Conservation (phyloP, 2,113 vertebrate species). For the Papio anubis region DNA sequence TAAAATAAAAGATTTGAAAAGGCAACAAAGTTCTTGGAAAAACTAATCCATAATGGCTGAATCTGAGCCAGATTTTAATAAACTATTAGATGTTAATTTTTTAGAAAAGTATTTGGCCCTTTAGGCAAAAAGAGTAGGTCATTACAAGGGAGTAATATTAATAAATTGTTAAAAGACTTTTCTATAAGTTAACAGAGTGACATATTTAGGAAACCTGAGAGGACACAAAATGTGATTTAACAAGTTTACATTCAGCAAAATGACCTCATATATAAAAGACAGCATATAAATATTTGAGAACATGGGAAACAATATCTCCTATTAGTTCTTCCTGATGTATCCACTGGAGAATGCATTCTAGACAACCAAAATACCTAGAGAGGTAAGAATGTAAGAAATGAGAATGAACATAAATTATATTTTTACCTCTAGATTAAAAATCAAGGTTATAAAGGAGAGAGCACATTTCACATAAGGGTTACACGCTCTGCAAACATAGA, state of each 20-base stretch:
- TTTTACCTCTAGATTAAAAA: background rate
- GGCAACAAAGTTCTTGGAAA: background rate
- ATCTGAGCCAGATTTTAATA: background rate
- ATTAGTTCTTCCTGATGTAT: background rate
- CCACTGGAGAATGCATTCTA: background rate
- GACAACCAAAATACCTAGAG: background rate
- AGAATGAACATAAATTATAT: background rate
- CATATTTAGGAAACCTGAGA: background rate
- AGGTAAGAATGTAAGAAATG: background rate
- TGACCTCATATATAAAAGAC: background rate
- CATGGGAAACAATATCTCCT: background rate
- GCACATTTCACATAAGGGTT: background rate
- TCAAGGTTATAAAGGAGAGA: background rate
- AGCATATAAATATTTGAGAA: background rate
- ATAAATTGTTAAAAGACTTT: background rate
- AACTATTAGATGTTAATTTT: slow-evolving; percentile 8
- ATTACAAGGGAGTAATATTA: background rate
- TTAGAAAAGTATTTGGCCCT: background rate
- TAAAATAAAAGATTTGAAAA: background rate
- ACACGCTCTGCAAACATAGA: background rate
- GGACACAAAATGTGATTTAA: background rate
- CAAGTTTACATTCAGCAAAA: background rate
- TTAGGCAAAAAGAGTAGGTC: background rate
- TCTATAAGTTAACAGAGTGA: background rate
- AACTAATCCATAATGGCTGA: background rate